Evolutionary conservation across 2,888 invertebrate genomes (phyloP).

Genomic region (Abrostola triplasia): DNA sequence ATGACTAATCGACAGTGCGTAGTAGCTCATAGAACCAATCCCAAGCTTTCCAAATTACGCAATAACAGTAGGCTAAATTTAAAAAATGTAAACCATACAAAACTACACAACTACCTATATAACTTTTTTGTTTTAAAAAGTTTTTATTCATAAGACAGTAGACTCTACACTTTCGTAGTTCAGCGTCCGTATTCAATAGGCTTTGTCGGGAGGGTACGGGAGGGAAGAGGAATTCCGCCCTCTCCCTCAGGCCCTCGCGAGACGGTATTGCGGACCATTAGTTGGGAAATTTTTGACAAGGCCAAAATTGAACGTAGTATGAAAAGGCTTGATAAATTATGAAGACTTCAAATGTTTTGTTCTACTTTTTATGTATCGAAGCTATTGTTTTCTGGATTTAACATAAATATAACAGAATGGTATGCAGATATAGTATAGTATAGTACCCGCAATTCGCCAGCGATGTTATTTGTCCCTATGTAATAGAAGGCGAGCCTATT

Average conservation of each 20-base stretch:
- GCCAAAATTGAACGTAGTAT: conserved; percentile 25
- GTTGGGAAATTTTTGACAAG: conserved; percentile 59
- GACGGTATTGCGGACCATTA: conserved; percentile 65
- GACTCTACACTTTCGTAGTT: conserved; percentile 51
- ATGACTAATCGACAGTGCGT: too few relatives aligned
- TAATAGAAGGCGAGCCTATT: too few relatives aligned
- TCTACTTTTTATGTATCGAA: not conserved
- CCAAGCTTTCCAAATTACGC: too few relatives aligned
- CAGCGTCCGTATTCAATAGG: conserved; percentile 63
- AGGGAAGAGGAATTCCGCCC: conserved; percentile 57
- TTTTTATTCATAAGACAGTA: conserved; percentile 22
- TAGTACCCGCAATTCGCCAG: too few relatives aligned
- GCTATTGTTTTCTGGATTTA: not conserved
- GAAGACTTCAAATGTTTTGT: not conserved
- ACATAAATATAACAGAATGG: too few relatives aligned
- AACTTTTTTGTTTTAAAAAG: too few relatives aligned
- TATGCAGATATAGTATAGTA: too few relatives aligned
- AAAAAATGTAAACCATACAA: too few relatives aligned
- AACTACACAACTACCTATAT: too few relatives aligned
- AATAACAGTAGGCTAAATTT: too few relatives aligned
- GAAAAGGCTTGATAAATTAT: conserved; percentile 7
- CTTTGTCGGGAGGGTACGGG: conserved; percentile 55
- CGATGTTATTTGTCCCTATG: too few relatives aligned
- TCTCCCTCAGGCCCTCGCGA: conserved; percentile 36
- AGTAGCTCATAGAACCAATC: too few relatives aligned